Evolutionary conservation across 2,113 vertebrate genomes (phyloP).

Genomic region (Lamprologus ornatipinnis): DNA sequence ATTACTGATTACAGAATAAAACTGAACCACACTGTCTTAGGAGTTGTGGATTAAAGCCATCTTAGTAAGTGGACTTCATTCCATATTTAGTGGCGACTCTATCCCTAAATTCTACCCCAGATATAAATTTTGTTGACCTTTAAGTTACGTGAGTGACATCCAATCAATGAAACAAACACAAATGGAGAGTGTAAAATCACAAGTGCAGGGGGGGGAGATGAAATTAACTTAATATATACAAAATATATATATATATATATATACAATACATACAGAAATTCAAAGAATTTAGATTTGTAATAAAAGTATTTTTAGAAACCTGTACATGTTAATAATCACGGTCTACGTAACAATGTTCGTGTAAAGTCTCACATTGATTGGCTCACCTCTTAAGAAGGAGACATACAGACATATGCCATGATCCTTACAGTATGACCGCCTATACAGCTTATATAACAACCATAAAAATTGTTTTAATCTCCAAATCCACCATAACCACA

Average conservation of each 20-base stretch:
- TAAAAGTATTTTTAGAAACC: not conserved
- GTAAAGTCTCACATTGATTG: not conserved
- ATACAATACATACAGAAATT: not conserved
- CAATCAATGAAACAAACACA: not conserved
- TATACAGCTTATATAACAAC: not conserved
- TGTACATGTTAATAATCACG: not conserved
- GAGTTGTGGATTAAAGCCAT: not conserved
- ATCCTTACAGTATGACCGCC: not conserved
- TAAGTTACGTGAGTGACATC: not conserved
- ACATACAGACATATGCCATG: not conserved
- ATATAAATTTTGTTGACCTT: not conserved
- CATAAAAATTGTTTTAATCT: not conserved
- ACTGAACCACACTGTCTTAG: not conserved
- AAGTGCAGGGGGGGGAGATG: accelerated
- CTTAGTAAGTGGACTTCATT: not conserved
- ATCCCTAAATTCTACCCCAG: not conserved
- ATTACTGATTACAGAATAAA: not conserved
- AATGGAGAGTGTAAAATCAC: not conserved
- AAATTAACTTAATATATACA: not conserved
- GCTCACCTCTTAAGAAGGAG: not conserved
- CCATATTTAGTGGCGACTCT: not conserved
- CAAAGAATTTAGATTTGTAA: not conserved
- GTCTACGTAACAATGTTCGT: not conserved
- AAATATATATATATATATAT: too few relatives aligned
- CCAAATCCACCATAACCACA: not conserved